Evolutionary conservation across 1,140 invertebrate species (phyloP).

Genomic region (Homarus americanus): DNA sequence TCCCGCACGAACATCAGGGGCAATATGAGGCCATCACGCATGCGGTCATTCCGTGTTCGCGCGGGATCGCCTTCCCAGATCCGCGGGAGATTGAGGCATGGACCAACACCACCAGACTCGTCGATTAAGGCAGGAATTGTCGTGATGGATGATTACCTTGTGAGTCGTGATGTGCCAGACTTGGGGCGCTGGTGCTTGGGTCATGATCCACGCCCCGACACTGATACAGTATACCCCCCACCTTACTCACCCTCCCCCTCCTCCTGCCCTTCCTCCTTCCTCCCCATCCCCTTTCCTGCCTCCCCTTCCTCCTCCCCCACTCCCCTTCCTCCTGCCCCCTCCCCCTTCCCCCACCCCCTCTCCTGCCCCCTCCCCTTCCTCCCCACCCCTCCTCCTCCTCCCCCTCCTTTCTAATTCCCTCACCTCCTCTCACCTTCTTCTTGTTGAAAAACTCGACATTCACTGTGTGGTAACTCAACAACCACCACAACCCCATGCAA

Average conservation of each 20-base stretch:
- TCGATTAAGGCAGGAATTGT: not conserved
- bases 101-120: not conserved
- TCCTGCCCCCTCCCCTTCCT: not conserved
- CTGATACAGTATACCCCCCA: no score
- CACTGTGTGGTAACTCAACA: no score
- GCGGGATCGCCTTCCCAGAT: constrained; percentile 27
- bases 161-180: not conserved
- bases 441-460: no score
- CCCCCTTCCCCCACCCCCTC: not conserved
- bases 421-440: not conserved
- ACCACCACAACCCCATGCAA: no score
- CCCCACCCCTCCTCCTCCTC: not conserved
- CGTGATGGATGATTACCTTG: not conserved
- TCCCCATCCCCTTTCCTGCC: not conserved
- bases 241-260: no score
- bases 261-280: not conserved
- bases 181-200: not conserved
- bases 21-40: constrained; percentile 15
- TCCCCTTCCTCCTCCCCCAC: not conserved
- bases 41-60: constrained; percentile 22
- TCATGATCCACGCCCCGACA: no score
- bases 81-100: constrained; percentile 3
- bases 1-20: not conserved
- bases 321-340: not conserved
- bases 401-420: not conserved